Base-by-base conservation (phyloP, 64 coral and sea anemone genomes). In the Porites lutea region DNA sequence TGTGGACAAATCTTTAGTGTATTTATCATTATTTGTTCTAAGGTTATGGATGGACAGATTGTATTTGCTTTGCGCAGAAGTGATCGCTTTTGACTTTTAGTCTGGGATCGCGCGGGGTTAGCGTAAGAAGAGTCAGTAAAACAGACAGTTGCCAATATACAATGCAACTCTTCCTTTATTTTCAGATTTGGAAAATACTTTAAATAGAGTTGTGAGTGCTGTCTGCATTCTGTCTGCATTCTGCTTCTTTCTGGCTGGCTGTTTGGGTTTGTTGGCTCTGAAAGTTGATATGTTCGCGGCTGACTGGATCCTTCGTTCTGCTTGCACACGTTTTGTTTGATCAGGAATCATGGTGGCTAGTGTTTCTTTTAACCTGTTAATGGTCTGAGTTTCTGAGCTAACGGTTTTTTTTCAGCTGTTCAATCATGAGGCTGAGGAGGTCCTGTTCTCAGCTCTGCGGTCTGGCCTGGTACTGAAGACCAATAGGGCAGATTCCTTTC, bases 1-100 rank as follows among this genome's bases (percentile, higher is more conserved):
- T 74, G 73, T 37, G 13, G 85, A 74, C 22, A 87, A 20, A 74
- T 87, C 74, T 58, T 87, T 75, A 43, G 74, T 74, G 23, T 74
- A 87, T 19, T 48, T 87, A 14, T 87, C 69, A 58, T 55, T 87
- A 57, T 74, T 54, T 55, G 49, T 14, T 9, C 23, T 66, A 14
- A 49, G 27, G 13, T 85, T 85, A 48, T 45, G 23, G 58, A 44
- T 87, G 85, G 13, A 62, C 78, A 62, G 78, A 62, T 37, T 81
- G 13, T 61, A 59, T 44, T 8, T 37, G 78, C 58, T 81, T 81
- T 81, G 23, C 23, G 55, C 46, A 62, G 43, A 43, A 5, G n/a
- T 18, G 9, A 13, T 81, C 78, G 78, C 23, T 81, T 81, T 62
- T 61, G 21, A 13, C 54, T 81, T 12, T 58, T 22, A 2, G 9